A percentile compares a stretch with the other conserved stretches of the same genome.
These are phyloP conservation scores for Adelphocoris suturalis DNA, from an alignment of 2,888 invertebrate species.

Conservation along the genomic window DNA sequence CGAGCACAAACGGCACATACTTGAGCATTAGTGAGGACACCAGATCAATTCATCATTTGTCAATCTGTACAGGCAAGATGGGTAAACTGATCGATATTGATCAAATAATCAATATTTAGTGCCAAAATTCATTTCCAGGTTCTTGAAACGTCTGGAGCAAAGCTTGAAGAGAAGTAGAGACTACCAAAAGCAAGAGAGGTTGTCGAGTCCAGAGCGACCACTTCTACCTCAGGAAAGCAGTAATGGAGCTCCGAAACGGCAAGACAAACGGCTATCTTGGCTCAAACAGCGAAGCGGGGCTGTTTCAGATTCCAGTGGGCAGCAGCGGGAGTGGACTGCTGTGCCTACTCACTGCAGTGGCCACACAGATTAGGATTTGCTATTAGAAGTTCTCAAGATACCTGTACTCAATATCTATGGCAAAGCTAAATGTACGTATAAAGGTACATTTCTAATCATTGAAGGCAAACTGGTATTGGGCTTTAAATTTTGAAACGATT, in stretches of 20 bases:
- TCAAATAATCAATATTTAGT: too few species aligned
- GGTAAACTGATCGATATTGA: too few species aligned
- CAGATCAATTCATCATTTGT: too few species aligned
- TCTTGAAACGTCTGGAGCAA: slow-evolving; percentile 85
- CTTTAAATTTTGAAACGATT: too few species aligned
- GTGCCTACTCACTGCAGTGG: slow-evolving; percentile 38
- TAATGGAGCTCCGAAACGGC: slow-evolving; percentile 23
- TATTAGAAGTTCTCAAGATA: too few species aligned
- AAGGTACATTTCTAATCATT: too few species aligned
- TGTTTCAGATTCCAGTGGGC: slow-evolving; percentile 67
- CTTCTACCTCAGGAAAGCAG: slow-evolving; percentile 63
- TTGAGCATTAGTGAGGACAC: too few species aligned
- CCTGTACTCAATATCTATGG: too few species aligned
- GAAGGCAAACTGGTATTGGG: too few species aligned
- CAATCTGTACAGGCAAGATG: too few species aligned
- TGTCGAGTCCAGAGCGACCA: slow-evolving; percentile 79
- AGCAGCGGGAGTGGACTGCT: slow-evolving; percentile 41
- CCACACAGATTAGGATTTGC: slow-evolving; percentile 41
- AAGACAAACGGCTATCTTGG: slow-evolving; percentile 71
- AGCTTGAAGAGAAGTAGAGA: slow-evolving; percentile 86
- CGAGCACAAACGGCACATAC: too few species aligned
- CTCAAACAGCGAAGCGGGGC: slow-evolving; percentile 71
- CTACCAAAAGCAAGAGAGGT: slow-evolving; percentile 78
- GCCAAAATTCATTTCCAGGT: slow-evolving; percentile 81
- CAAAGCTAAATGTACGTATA: too few species aligned